Evolutionary conservation across 2,797 vertebrate genomes (phyloP), one percentile per base, ranked within the genome.

Genomic region (Acanthopagrus latus): DNA sequence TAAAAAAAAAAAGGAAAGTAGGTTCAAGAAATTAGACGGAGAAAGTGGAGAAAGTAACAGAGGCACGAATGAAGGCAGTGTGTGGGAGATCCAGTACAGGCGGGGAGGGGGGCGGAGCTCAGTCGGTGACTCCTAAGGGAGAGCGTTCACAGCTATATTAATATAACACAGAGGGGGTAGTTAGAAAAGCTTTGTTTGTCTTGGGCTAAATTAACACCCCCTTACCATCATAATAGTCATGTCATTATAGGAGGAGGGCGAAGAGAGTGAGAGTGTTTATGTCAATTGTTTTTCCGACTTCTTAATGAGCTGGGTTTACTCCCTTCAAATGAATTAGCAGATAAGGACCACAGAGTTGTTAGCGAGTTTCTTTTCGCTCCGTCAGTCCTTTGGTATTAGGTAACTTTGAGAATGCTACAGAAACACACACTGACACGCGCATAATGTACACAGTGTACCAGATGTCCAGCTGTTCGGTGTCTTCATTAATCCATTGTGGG

Each of bases 121-220:
- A 80, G 71, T 65, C 21, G 7, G 81, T 69, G 78, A 71, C 83
- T 91, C 91, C 91, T 85, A 9, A 74, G 91, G 80, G 92, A 91
- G 55, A 86, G 55, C 64, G 67, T 89, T 91, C 85, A 84, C 68
- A 82, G 89, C 78, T 89, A 86, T 90, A 86, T 92, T 88, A 93
- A 91, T 90, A 91, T 67, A 92, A 89, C 89, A 81, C 86, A 84
- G 83, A 88, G 86, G 79, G 74, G 80, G 81, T 85, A 87, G 87
- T 85, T 84, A 91, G 80, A 81, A 75, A 84, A 83, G 82, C 81
- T 80, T 86, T 92, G 88, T 92, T 94, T 92, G 89, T 93, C 87
- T 91, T 90, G 69, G 71, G 81, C 80, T 91, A 90, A 94, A 91
- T 89, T 78, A 91, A 88, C 89, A 80, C 68, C 71, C 80, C 82